Conservation (phyloP, 2,888 invertebrate genomes). For the Allacma fusca region DNA sequence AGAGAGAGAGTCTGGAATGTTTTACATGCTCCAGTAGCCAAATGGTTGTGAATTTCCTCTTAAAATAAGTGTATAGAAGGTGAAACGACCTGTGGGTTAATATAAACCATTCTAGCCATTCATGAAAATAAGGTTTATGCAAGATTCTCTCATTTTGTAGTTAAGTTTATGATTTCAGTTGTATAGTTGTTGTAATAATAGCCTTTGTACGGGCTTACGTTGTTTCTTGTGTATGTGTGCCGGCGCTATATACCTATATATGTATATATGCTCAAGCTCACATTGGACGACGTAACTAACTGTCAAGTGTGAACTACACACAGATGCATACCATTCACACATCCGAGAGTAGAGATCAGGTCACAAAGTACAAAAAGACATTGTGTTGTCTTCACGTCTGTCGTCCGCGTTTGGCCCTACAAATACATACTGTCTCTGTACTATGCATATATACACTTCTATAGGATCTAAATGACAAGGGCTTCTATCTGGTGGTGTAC, state of each 20-base stretch:
- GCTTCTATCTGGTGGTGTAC: too few relatives aligned
- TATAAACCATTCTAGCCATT: background rate
- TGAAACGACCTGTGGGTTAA: conserved; percentile 1
- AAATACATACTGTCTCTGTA: too few relatives aligned
- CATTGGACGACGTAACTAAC: background rate
- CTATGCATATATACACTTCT: too few relatives aligned
- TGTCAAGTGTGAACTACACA: conserved; percentile 7
- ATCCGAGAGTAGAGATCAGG: background rate
- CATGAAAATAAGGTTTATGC: background rate
- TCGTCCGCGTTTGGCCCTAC: background rate
- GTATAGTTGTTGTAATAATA: conserved; percentile 4
- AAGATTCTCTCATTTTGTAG: conserved; percentile 3
- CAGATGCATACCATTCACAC: background rate
- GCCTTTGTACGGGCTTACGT: background rate
- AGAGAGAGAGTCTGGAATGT: too few relatives aligned
- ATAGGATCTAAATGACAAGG: too few relatives aligned
- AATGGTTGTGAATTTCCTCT: background rate
- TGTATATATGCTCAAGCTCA: background rate
- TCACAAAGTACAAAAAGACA: background rate
- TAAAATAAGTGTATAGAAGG: background rate
- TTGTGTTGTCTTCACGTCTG: background rate
- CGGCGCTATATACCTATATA: too few relatives aligned
- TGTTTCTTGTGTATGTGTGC: too few relatives aligned
- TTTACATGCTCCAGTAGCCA: too few relatives aligned
- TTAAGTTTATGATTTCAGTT: background rate